phyloP scores from a whole-genome alignment of 1,140 invertebrate species.

The Penaeus indicus region DNA sequence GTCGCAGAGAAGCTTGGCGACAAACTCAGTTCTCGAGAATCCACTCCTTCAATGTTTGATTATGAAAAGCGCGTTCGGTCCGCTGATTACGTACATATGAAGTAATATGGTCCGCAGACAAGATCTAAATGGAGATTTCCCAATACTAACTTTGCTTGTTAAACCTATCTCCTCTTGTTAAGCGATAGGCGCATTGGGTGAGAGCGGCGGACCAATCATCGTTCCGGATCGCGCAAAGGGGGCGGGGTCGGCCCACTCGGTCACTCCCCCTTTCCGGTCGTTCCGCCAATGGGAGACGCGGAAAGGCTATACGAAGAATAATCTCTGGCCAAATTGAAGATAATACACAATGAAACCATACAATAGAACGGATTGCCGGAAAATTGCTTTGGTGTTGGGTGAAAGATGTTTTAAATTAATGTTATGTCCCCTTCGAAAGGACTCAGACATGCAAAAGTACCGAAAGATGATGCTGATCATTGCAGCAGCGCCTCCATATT shows the following conservation, averaged over 20 bases:
- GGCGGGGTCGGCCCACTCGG: background rate
- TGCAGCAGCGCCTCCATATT: no score
- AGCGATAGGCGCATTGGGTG: constrained; percentile 51
- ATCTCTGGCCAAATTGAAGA: constrained; percentile 57
- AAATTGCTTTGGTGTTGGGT: background rate
- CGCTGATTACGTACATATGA: constrained; percentile 66
- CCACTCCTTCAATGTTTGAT: constrained; percentile 56
- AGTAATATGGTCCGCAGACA: constrained; percentile 66
- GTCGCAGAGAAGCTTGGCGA: background rate
- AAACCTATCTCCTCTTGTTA: constrained; percentile 67
- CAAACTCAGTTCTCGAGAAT: background rate
- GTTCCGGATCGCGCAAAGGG: background rate
- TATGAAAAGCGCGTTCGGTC: constrained; percentile 61
- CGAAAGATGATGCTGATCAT: background rate
- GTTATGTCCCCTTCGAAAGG: background rate
- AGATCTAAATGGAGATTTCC: constrained; percentile 67
- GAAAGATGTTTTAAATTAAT: background rate
- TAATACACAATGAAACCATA: constrained; percentile 56
- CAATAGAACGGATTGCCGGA: constrained; percentile 44
- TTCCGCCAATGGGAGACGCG: constrained; percentile 34
- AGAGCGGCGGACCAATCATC: constrained; percentile 47
- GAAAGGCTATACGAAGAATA: constrained; percentile 39
- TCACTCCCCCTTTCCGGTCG: background rate
- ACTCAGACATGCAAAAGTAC: background rate
- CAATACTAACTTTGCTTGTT: constrained; percentile 67